Base-by-base conservation (phyloP, 1,140 invertebrate species). In the Acromyrmex charruanus region DNA sequence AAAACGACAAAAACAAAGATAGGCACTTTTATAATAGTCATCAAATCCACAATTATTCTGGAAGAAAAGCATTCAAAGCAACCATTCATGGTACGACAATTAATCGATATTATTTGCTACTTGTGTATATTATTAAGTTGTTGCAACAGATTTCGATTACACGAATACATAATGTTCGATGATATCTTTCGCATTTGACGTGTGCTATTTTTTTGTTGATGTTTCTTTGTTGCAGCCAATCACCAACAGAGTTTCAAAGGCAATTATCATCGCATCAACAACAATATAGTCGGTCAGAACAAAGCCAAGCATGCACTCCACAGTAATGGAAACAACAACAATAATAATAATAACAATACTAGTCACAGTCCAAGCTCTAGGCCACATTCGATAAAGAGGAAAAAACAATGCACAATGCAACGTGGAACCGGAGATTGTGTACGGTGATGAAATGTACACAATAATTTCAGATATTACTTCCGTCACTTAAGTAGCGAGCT, bases 381-480 rank as follows among this genome's bases (percentile, higher is more conserved):
- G 51, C 88, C 92, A 72, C 92, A 93, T 72, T 91, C 90, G 4
- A 86, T 93, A 18, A 95, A 95, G 85, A 93, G 94, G 58, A 95
- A 95, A 91, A 95, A 95, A 87, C 93, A 94, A 53, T 93, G 92
- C 65, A 91, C 93, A 31, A 91, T 89, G 72, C 91, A 93, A 51
- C 94, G 94, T 65, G 93, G 92, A 21, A 93, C 94, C 16, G 94
- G 93, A 16, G 95, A 95, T 90, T 95, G 95, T 91, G 93, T 95
- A 91, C 95, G 95, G 95, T 95, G 94, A 95, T 95, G 93, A 95
- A 95, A 88, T 87, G 88, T 89, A 84, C 81, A 91, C 59, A 79
- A 82, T 86, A 90, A 91, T 79, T 58, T 88, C 59, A 81, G 74
- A 90, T 77, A 66, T 85, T 85, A 61, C 69, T 87, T 90, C 77